Evolutionary conservation across 1,140 invertebrate species (phyloP).

Genomic region (Popillia japonica): DNA sequence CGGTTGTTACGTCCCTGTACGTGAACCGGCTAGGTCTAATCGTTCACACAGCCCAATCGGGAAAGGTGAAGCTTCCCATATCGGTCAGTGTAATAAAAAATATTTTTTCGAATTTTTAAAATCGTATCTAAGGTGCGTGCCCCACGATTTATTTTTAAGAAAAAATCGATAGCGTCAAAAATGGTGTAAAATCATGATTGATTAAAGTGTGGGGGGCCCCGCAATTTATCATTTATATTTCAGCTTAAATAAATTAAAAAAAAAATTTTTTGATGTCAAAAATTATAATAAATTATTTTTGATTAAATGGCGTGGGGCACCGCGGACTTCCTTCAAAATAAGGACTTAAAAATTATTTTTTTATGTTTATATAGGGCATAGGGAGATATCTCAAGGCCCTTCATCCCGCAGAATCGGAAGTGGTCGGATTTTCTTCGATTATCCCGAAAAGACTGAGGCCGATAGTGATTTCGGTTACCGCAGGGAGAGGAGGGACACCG

Average conservation of each 20-base stretch:
- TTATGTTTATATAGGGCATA: slow-evolving; percentile 58
- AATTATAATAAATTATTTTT: not conserved
- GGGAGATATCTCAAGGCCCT: slow-evolving; percentile 53
- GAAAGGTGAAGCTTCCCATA: slow-evolving; percentile 44
- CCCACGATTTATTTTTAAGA: not conserved
- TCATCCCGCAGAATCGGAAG: slow-evolving; percentile 75
- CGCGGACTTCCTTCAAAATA: too few species aligned
- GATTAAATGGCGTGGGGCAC: too few species aligned
- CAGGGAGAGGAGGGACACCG: slow-evolving; percentile 41
- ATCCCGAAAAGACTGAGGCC: slow-evolving; percentile 63
- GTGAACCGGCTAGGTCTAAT: slow-evolving; percentile 60
- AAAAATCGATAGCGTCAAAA: too few species aligned
- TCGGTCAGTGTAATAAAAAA: slow-evolving; percentile 43
- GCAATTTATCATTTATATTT: not conserved
- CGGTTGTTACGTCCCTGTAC: slow-evolving; percentile 75
- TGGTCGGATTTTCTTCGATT: slow-evolving; percentile 77
- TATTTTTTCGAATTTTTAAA: too few species aligned
- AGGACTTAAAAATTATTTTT: not conserved
- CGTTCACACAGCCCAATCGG: slow-evolving; percentile 62
- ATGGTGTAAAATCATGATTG: too few species aligned
- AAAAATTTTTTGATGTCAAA: not conserved
- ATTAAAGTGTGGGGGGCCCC: not conserved
- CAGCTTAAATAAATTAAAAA: not conserved
- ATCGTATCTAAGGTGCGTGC: not conserved
- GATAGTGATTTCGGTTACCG: slow-evolving; percentile 56